Evolutionary conservation across 2,888 invertebrate genomes (phyloP).

Genomic region (Carabus problematicus): DNA sequence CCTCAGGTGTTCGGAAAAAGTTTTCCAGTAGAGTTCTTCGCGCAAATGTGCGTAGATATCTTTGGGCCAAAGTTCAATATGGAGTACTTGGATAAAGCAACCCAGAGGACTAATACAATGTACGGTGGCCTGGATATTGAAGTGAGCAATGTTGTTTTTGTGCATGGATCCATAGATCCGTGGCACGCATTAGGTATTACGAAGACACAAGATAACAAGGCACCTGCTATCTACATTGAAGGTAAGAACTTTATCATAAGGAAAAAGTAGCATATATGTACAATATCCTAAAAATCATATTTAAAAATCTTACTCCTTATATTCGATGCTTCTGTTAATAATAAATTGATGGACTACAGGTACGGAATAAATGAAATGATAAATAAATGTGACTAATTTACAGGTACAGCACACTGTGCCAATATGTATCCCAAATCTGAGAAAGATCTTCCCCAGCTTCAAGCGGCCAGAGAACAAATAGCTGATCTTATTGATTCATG

Average conservation of each 20-base stretch:
- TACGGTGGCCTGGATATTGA: constrained; percentile 79
- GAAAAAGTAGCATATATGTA: constrained; percentile 14
- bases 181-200: constrained; percentile 85
- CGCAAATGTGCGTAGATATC: constrained; percentile 82
- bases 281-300: constrained; percentile 32
- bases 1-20: constrained; percentile 73
- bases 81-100: constrained; percentile 67
- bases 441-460: constrained; percentile 72
- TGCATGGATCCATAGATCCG: constrained; percentile 89
- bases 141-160: constrained; percentile 78
- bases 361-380: too few species aligned
- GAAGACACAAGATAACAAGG: constrained; percentile 62
- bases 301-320: too few species aligned
- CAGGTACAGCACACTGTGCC: constrained; percentile 94
- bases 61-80: constrained; percentile 66
- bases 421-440: constrained; percentile 84
- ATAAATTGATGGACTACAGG: too few species aligned
- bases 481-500: constrained; percentile 66
- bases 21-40: constrained; percentile 79
- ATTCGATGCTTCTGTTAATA: too few species aligned
- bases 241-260: constrained; percentile 61
- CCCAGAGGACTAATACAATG: constrained; percentile 75
- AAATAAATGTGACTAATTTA: constrained; percentile 46
- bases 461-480: constrained; percentile 72
- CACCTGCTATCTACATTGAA: constrained; percentile 77